phyloP scores from a whole-genome alignment of 2,113 vertebrate genomes.

The Mormyrus iriodes region DNA sequence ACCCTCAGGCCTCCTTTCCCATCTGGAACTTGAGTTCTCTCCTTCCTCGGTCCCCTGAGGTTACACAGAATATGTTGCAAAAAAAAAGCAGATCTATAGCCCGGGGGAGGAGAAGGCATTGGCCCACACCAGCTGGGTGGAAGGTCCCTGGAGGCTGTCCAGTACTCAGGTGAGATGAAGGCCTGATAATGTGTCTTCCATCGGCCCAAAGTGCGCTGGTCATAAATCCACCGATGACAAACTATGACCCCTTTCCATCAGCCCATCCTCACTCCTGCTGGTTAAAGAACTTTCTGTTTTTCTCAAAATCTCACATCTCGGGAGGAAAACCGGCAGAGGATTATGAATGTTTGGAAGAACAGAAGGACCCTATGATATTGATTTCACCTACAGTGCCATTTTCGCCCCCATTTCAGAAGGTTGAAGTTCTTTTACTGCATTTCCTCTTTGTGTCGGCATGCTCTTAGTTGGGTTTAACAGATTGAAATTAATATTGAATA shows the following conservation, averaged over 20 bases:
- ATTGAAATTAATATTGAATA: constrained; percentile 11
- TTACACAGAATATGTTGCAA: neutral
- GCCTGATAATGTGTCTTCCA: constrained; percentile 57
- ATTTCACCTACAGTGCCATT: constrained; percentile 46
- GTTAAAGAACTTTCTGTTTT: neutral
- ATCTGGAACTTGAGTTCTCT: neutral
- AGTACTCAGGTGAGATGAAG: constrained; percentile 67
- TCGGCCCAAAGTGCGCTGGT: constrained; percentile 46
- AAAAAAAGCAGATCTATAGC: constrained; percentile 41
- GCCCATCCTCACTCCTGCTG: constrained; percentile 14
- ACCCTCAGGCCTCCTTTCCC: neutral
- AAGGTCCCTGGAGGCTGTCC: constrained; percentile 61
- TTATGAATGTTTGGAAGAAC: constrained; percentile 41
- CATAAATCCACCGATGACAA: constrained; percentile 53
- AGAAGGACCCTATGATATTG: constrained; percentile 32
- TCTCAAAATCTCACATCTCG: constrained; percentile 7
- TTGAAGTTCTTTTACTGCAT: neutral
- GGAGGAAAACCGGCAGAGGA: constrained; percentile 39
- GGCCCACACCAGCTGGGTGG: constrained; percentile 62
- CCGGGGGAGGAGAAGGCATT: constrained; percentile 44
- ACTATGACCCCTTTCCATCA: constrained; percentile 41
- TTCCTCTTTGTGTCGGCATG: neutral
- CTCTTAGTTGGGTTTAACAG: neutral
- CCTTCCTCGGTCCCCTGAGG: neutral
- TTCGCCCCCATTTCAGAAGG: constrained; percentile 23